Conservation (phyloP, 2,888 invertebrate species). For the Pristionchus fissidentatus region DNA sequence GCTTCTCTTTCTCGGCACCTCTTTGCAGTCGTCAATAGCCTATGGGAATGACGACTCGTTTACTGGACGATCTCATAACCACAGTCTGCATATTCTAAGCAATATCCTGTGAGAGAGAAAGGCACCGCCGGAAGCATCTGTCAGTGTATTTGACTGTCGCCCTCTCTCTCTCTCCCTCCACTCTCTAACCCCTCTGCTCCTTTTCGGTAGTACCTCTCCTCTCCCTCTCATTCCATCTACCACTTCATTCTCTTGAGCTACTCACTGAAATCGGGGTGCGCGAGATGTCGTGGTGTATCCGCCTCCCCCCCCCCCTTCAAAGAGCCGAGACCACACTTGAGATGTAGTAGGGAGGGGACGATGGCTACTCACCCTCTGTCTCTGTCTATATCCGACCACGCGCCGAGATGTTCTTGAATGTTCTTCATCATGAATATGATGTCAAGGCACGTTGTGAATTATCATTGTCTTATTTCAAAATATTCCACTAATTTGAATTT, state of each 20-base stretch:
- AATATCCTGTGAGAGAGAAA: slow-evolving; percentile 22
- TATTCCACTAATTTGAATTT: no score
- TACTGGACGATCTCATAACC: no score
- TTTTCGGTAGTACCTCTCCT: slow-evolving; percentile 27
- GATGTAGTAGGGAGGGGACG: not conserved
- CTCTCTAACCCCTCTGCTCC: not conserved
- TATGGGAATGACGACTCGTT: not conserved
- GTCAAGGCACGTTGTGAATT: no score
- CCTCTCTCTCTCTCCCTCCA: slow-evolving; percentile 7
- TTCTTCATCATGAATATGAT: no score
- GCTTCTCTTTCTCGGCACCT: not conserved
- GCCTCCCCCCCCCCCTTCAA: slow-evolving; percentile 14
- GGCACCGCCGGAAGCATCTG: slow-evolving; percentile 41
- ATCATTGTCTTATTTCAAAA: no score
- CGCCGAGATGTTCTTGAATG: not conserved
- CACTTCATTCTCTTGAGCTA: slow-evolving; percentile 41
- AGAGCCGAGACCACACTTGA: slow-evolving; percentile 1
- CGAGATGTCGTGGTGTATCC: slow-evolving; percentile 23
- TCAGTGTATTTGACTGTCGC: slow-evolving; percentile 32
- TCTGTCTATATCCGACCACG: not conserved
- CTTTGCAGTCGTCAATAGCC: not conserved
- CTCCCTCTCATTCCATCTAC: slow-evolving; percentile 29
- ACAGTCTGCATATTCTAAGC: slow-evolving; percentile 18
- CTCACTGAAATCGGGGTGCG: slow-evolving; percentile 22
- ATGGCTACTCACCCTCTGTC: not conserved